Evolutionary conservation across 2,113 vertebrate species (phyloP), one percentile per base, ranked within the genome.

Genomic region (Megaceryle maxima): DNA sequence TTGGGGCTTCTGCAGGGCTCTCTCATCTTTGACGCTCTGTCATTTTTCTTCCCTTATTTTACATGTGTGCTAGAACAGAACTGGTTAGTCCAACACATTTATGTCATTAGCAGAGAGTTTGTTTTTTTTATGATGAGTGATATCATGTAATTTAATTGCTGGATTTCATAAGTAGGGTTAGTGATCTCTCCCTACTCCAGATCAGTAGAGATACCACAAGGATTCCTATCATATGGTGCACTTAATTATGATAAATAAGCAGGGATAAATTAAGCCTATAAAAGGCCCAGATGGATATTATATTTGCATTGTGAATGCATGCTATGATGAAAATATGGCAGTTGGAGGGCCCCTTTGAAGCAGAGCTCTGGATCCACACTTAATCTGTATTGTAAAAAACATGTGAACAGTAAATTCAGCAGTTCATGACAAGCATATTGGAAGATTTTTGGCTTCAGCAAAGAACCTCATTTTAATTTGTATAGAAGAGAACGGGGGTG

Each of bases 161-260:
- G 78, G 62, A 90, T 95, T 96, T 94, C 74, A 84, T 94, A 95
- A 93, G 68, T 64, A 85, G 75, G 74, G 74, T 89, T 94, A 85
- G 83, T 90, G 93, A 95, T 96, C 89, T 95, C 91, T 94, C 67
- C 72, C 70, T 85, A 35, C 62, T 95, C 76, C 77, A 94, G 83
- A 91, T 94, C 80, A 89, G 68, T 85, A 95, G 59, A 94, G 77
- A 95, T 95, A 90, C 87, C 93, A 88, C 95, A 94, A 81, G 75
- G 80, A 96, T 84, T 95, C 87, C 88, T 93, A 94, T 95, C 83
- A 93, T 93, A 93, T 79, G 76, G 78, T 91, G 74, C 59, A 73
- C 67, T 94, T 97, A 92, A 96, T 97, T 92, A 90, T 90, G 85
- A 96, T 88, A 93, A 95, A 94, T 93, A 95, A 92, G 73, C 59